Evolutionary conservation across 2,888 invertebrate species (phyloP).

Genomic region (Chloroclystis v-ata): DNA sequence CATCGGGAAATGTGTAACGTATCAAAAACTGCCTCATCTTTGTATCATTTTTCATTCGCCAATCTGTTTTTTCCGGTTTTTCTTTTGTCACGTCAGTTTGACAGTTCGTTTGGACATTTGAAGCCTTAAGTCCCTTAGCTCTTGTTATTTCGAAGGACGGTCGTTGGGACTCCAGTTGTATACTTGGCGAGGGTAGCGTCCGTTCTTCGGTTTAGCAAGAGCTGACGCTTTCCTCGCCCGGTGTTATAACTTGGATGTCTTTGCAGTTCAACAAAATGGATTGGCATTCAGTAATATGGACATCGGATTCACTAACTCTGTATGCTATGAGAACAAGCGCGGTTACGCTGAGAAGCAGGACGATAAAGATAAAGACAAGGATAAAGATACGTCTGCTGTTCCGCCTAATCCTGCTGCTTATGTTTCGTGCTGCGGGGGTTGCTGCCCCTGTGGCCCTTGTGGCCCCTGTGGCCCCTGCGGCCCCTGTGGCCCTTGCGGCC

Average conservation of each 20-base stretch:
- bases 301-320: constrained; percentile 35
- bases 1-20: no score
- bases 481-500: constrained; percentile 38
- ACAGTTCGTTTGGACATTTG: no score
- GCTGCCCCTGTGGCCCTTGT: constrained; percentile 35
- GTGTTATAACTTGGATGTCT: constrained; percentile 69
- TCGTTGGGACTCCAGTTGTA: constrained; percentile 60
- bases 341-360: constrained; percentile 46
- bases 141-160: constrained; percentile 69
- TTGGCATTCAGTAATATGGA: constrained; percentile 28
- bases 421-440: constrained; percentile 38
- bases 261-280: constrained; percentile 50
- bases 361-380: constrained; percentile 27
- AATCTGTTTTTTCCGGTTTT: no score
- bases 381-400: constrained; percentile 28
- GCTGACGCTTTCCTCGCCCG: constrained; percentile 49
- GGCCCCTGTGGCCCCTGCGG: constrained; percentile 50
- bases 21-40: constrained; percentile 54
- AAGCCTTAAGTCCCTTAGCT: no score
- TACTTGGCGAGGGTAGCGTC: constrained; percentile 57
- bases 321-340: constrained; percentile 49
- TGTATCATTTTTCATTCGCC: constrained; percentile 51
- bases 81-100: no score
- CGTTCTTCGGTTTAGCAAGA: constrained; percentile 65
- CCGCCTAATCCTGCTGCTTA: constrained; percentile 33